A percentile compares a stretch with the other conserved stretches of the same genome.
phyloP scores from a whole-genome alignment of 2,113 vertebrate species.

The Pluvialis apricaria region DNA sequence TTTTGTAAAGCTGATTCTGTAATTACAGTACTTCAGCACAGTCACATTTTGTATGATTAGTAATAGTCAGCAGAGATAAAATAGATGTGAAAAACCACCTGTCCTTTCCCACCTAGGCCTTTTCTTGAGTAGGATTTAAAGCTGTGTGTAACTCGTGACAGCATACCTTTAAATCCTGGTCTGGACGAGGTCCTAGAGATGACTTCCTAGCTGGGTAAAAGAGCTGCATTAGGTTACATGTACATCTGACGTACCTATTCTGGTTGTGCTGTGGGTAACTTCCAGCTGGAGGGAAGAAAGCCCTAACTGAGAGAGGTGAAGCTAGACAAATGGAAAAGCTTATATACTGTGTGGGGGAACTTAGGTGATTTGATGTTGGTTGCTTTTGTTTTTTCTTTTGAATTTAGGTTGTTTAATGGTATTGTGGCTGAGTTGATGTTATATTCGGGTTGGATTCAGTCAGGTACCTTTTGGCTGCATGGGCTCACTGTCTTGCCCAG shows the following conservation, averaged over 20 bases:
- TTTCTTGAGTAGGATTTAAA: conserved; percentile 14
- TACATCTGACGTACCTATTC: not conserved
- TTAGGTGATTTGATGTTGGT: not conserved
- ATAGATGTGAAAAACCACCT: not conserved
- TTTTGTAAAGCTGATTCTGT: not conserved
- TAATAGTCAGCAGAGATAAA: not conserved
- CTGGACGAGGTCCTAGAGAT: not conserved
- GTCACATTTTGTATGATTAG: not conserved
- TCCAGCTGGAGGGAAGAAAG: not conserved
- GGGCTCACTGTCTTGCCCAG: not conserved
- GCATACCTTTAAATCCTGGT: conserved; percentile 18
- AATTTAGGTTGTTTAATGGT: not conserved
- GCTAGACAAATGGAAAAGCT: not conserved
- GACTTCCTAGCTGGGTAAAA: not conserved
- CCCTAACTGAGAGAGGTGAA: not conserved
- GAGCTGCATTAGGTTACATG: not conserved
- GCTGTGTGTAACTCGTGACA: not conserved
- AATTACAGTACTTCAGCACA: not conserved
- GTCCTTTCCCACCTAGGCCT: not conserved
- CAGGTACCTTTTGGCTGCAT: not conserved
- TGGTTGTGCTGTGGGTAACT: not conserved
- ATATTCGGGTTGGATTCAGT: accelerated
- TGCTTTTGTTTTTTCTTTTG: not conserved
- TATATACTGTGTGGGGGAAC: not conserved
- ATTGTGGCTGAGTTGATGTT: not conserved